These are phyloP conservation scores for Apamea epomidion DNA, from an alignment of 2,888 invertebrate genomes.

Conservation along the genomic window DNA sequence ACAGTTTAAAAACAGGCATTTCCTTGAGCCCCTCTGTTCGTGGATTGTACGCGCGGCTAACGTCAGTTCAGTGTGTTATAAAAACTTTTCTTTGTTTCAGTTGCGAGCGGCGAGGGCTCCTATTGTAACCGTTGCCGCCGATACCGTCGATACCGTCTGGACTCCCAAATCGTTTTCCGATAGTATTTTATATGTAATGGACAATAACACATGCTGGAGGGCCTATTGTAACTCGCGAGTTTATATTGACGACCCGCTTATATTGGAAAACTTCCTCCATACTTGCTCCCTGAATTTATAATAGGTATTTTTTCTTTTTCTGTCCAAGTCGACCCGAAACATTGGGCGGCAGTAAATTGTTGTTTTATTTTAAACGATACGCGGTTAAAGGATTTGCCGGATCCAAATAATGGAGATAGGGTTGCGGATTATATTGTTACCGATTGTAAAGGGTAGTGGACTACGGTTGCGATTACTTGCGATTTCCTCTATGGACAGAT, in stretches of 20 bases:
- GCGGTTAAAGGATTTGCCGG: conserved; percentile 47
- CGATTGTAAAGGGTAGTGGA: conserved; percentile 44
- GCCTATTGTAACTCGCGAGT: conserved; percentile 71
- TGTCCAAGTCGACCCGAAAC: conserved; percentile 30
- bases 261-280: conserved; percentile 63
- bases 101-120: conserved; percentile 67
- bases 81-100: conserved; percentile 87
- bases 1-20: conserved; percentile 9
- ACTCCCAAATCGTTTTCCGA: conserved; percentile 87
- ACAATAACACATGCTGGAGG: conserved; percentile 82
- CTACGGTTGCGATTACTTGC: conserved; percentile 28
- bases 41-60: conserved; percentile 51
- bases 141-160: conserved; percentile 71
- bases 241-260: conserved; percentile 68
- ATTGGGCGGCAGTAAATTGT: conserved; percentile 45
- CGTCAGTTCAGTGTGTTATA: conserved; percentile 80
- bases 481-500: conserved; percentile 17
- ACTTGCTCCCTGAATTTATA: conserved; percentile 54
- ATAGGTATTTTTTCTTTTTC: conserved; percentile 56
- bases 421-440: conserved; percentile 46
- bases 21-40: neutral
- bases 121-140: conserved; percentile 67
- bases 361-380: conserved; percentile 59
- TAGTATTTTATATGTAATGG: conserved; percentile 86
- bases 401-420: conserved; percentile 53